phyloP scores from a whole-genome alignment of 2,797 vertebrate genomes.

The Catamblyrhynchus diadema region DNA sequence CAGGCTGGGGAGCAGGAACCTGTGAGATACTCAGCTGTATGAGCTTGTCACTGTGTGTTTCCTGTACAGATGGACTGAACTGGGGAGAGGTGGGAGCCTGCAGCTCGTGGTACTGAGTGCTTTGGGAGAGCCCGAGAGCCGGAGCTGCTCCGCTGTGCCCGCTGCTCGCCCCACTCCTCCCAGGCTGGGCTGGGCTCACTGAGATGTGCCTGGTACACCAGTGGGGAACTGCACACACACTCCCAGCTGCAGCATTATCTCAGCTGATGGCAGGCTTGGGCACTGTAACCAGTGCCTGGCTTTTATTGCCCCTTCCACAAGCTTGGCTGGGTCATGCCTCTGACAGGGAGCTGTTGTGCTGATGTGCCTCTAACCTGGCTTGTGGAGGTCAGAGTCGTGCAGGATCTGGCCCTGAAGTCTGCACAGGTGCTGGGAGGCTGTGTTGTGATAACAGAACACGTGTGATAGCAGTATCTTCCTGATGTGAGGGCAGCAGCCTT shows the following conservation, averaged over 20 bases:
- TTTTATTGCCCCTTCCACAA: not conserved
- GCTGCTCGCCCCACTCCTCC: not conserved
- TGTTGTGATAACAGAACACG: not conserved
- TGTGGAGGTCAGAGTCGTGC: not conserved
- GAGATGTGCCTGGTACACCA: not conserved
- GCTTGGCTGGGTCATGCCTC: not conserved
- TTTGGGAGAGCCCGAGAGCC: not conserved
- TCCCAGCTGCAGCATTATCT: not conserved
- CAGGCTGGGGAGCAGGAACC: not conserved
- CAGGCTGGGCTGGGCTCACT: not conserved
- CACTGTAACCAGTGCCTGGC: not conserved
- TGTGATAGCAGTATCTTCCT: not conserved
- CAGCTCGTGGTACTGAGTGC: not conserved
- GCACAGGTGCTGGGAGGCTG: not conserved
- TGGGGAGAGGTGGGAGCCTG: not conserved
- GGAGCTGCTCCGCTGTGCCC: accelerated
- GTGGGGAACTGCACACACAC: accelerated
- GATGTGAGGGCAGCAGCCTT: not conserved
- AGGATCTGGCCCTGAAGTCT: not conserved
- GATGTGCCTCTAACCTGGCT: not conserved
- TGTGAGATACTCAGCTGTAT: accelerated
- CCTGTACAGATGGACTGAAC: not conserved
- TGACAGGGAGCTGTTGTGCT: not conserved
- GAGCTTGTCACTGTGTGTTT: accelerated
- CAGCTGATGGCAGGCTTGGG: not conserved